Percentiles rank a stretch among this genome's conserved stretches.
These are phyloP conservation scores for Latrodectus elegans DNA, from an alignment of 2,888 invertebrate genomes.

Conservation along the genomic window DNA sequence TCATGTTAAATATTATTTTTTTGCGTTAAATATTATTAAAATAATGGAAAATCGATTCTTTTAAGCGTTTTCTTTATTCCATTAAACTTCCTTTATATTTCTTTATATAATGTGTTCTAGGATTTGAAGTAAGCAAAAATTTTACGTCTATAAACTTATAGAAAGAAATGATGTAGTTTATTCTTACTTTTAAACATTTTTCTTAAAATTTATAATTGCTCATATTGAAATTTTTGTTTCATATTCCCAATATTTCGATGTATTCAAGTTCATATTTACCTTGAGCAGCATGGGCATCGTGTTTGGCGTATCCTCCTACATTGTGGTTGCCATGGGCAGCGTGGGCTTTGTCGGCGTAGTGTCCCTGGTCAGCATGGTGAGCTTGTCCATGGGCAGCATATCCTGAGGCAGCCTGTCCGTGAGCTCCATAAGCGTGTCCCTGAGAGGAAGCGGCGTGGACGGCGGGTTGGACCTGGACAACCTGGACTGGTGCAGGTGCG, in stretches of 20 bases:
- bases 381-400: conserved; percentile 54
- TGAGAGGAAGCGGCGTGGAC: conserved; percentile 16
- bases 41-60: too few species aligned
- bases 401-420: conserved; percentile 44
- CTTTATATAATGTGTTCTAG: background rate
- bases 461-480: conserved; percentile 11
- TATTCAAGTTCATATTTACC: background rate
- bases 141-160: background rate
- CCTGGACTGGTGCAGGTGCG: conserved; percentile 23
- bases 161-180: background rate
- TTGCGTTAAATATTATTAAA: too few species aligned
- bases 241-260: background rate
- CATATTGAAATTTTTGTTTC: background rate
- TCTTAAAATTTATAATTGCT: background rate
- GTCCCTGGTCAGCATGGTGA: conserved; percentile 48
- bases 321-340: conserved; percentile 61
- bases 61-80: too few species aligned
- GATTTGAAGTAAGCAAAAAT: background rate
- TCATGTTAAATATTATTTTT: too few species aligned
- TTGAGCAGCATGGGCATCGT: conserved; percentile 64
- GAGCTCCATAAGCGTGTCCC: conserved; percentile 48
- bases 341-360: conserved; percentile 47
- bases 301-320: conserved; percentile 47
- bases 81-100: too few species aligned
- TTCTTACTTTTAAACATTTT: background rate